A percentile compares a stretch with the other conserved stretches of the same genome.
Evolutionary conservation across 1,140 invertebrate genomes (phyloP).

Genomic region (Lysiphlebus fabarum): DNA sequence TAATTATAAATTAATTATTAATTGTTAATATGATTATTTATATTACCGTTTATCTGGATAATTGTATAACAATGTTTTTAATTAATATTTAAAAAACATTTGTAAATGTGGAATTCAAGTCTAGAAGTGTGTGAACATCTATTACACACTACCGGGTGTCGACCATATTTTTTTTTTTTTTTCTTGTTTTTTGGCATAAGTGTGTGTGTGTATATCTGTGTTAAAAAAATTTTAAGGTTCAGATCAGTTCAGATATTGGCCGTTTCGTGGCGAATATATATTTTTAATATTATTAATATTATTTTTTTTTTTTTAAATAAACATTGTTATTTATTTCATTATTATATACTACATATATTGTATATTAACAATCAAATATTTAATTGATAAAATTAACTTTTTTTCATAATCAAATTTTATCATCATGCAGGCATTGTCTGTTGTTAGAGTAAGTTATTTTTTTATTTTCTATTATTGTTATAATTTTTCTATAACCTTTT

Average conservation of each 20-base stretch:
- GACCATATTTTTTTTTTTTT: conserved; percentile 28
- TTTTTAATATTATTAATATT: neutral
- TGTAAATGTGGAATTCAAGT: neutral
- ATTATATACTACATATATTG: no score
- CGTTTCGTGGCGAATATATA: conserved; percentile 22
- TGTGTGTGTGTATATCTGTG: no score
- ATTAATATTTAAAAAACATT: conserved; percentile 22
- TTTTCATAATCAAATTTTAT: no score
- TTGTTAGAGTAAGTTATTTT: no score
- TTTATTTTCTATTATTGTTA: no score
- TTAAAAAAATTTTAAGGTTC: no score
- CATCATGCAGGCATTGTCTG: no score
- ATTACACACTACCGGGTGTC: conserved; percentile 24
- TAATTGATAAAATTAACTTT: no score
- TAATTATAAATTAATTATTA: neutral
- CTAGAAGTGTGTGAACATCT: neutral
- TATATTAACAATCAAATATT: no score
- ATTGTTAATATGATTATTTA: neutral
- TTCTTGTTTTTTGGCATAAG: conserved; percentile 7
- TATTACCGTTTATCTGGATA: conserved; percentile 24
- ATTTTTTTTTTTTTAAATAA: no score
- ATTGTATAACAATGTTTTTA: conserved; percentile 11
- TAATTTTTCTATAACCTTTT: no score
- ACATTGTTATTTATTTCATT: no score
- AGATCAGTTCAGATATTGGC: conserved; percentile 25